Base-by-base conservation (phyloP, 1,140 invertebrate genomes). In the Drosophila jambulina region DNA sequence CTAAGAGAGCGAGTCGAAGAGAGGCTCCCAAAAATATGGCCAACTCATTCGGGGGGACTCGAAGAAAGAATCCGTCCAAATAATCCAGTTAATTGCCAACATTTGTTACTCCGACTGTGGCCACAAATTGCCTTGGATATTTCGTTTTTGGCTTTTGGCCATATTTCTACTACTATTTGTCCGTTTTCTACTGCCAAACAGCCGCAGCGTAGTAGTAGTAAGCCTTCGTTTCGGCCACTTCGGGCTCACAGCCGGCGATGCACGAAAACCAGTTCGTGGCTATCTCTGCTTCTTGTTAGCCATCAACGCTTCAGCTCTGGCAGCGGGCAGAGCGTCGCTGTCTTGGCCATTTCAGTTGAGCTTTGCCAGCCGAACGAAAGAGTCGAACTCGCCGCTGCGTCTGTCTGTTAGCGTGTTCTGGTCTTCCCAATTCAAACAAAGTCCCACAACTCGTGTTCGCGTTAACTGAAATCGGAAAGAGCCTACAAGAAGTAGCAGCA, bases 371-470 rank as follows among this genome's bases (percentile, higher is more conserved):
- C 83, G 48, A 70, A 68, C 67, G 63, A 70, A 54, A 45, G 34
- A 83, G 85, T 79, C 75, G 80, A 80, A 53, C 56, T 56, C 69
- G 81, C 67, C 80, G 83, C 78, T 86, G 82, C 75, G 82, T 65
- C 53, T 81, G 82, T 57, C 61, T 78, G 78, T 56, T 56, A 56
- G 53, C 69, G 76, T 81, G 57, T 78, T 56, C 53, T 77, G 62
- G 67, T 53, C 51, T 68, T 54, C 38, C 38, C 63, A 54, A 70
- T 75, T 75, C 64, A 64, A 38, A 25, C n/a, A 36, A 78, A 54
- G 71, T 79, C 63, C 40, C 46, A 51, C 64, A 68, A 15, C 27
- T 72, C 70, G 70, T 74, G 70, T 74, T 57, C 68, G 68, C 70
- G 70, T 19, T 59, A 56, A 49, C 58, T 68, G 38, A 75, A 75